Evolutionary conservation across 92 coral and sea anemone species (phyloP), one percentile per base, ranked within the genome.

Genomic region (Epizoanthus illoricatus): DNA sequence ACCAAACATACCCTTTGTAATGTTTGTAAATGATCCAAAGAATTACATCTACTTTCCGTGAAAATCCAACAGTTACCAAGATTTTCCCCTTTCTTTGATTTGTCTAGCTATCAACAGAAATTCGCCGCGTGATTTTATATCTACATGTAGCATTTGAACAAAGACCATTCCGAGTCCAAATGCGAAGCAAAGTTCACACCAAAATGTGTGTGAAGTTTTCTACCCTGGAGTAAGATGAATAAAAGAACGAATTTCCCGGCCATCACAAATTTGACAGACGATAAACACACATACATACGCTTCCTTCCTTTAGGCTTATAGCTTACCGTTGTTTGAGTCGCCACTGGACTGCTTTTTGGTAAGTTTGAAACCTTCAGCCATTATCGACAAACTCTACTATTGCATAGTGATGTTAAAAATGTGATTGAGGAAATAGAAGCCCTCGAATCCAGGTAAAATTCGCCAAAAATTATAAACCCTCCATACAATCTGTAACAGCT

Each of bases 311-410:
- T 40, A 54, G 58, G 8, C n/a, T 72, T 55, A 11, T 33, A 8
- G 61, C 93, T 76, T 91, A 93, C 97, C 97, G 60, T 80, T 90
- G 65, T 62, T 89, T 16, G 88, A 88, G 63, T 89, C 92, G 72
- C 86, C 73, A 70, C 84, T 88, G 79, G 91, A 78, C 47, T 88
- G 69, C 36, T 80, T 74, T 65, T 88, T 88, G 76, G 92, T 92
- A 80, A 93, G 84, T 90, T 93, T 93, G 88, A 66, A 91, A 47
- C 90, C 94, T 80, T 93, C 97, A 65, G 97, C 90, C 97, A 93
- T 93, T 58, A 8, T 70, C 67, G 24, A 43, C 61, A 3, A n/a
- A 61, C 47, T 45, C 15, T 43, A 23, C 71, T 78, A 41, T 23
- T 41, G 28, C 82, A 78, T 78, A 3, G 28, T 55, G 39, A 11